A percentile compares a stretch with the other conserved stretches of the same genome.
Evolutionary conservation across 1,140 invertebrate species (phyloP).

Genomic region (Leptopilina boulardi): DNA sequence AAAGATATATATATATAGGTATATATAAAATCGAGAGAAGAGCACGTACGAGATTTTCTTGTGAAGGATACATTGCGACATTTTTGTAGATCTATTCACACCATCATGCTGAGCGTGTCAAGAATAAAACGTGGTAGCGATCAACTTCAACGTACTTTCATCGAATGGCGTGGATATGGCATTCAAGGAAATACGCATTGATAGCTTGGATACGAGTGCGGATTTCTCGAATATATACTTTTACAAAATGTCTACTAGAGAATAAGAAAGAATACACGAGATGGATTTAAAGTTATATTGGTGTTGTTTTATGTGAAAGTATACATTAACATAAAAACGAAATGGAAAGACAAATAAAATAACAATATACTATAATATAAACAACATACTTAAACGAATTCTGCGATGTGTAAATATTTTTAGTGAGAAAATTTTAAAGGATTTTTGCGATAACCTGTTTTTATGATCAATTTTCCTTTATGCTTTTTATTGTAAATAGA

Average conservation of each 20-base stretch:
- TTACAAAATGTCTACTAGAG: neutral
- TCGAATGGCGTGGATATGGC: neutral
- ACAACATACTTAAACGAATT: too few relatives aligned
- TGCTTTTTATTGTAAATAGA: too few relatives aligned
- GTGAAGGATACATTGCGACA: constrained; percentile 16
- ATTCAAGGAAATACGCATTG: constrained; percentile 17
- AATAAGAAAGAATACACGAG: neutral
- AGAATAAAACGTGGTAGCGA: constrained; percentile 10
- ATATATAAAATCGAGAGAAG: constrained; percentile 34
- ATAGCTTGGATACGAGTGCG: neutral
- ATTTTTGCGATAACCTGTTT: too few relatives aligned
- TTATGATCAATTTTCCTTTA: too few relatives aligned
- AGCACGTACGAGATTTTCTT: constrained; percentile 30
- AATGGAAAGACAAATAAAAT: too few relatives aligned
- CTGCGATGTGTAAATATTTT: too few relatives aligned
- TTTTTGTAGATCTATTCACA: constrained; percentile 27
- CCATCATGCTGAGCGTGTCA: constrained; percentile 23
- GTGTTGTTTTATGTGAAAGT: too few relatives aligned
- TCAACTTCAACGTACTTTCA: constrained; percentile 13
- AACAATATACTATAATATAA: too few relatives aligned
- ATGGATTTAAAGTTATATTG: neutral
- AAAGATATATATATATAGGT: too few relatives aligned
- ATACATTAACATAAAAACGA: too few relatives aligned
- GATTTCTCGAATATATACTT: neutral
- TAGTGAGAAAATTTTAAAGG: too few relatives aligned